Percentiles rank a stretch among this genome's conserved stretches.
These are phyloP conservation scores for Yasuhikotakia modesta DNA, from an alignment of 2,797 vertebrate species.

Conservation along the genomic window DNA sequence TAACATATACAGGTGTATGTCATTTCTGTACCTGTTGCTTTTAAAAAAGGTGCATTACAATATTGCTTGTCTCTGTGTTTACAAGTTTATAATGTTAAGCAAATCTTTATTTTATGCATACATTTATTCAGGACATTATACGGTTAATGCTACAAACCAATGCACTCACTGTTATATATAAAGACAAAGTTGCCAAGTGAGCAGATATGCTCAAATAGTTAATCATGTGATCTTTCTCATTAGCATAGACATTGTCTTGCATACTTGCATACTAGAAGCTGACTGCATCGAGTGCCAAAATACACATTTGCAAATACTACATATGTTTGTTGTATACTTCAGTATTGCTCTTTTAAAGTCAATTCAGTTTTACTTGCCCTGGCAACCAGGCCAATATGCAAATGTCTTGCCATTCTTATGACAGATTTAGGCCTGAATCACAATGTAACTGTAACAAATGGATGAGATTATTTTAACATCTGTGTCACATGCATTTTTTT, in stretches of 20 bases:
- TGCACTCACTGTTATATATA: not conserved
- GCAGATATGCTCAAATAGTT: not conserved
- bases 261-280: constrained; percentile 18
- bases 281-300: not conserved
- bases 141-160: constrained; percentile 14
- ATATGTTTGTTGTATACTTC: constrained; percentile 1
- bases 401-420: constrained; percentile 18
- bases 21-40: constrained; percentile 35
- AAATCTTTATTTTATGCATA: constrained; percentile 31
- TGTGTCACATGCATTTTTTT: constrained; percentile 11
- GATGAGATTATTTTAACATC: not conserved
- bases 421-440: not conserved
- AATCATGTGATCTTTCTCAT: constrained; percentile 5
- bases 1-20: constrained; percentile 17
- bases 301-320: not conserved
- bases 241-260: not conserved
- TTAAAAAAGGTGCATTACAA: constrained; percentile 39
- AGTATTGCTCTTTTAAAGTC: not conserved
- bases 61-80: constrained; percentile 53
- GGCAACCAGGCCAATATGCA: not conserved
- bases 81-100: constrained; percentile 41
- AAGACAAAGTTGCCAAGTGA: constrained; percentile 11
- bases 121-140: not conserved
- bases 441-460: not conserved
- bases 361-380: not conserved